These are phyloP conservation scores for Cataglyphis albicans DNA, from an alignment of 2,888 invertebrate species.

Conservation along the genomic window DNA sequence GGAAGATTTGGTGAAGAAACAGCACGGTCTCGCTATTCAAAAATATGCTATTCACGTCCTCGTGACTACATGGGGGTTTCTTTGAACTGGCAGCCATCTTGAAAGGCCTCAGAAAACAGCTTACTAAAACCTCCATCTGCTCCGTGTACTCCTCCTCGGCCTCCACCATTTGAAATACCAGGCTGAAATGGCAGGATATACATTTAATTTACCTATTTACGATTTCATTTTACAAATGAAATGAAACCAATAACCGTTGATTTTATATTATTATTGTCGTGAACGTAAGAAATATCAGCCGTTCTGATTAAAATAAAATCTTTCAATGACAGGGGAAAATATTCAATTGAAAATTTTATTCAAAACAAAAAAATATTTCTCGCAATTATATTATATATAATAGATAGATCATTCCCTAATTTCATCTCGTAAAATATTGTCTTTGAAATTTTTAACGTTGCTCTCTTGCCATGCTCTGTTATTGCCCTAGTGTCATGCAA, in stretches of 20 bases:
- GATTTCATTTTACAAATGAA: background rate
- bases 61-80: conserved; percentile 96
- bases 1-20: conserved; percentile 97
- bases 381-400: background rate
- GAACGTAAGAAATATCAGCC: conserved; percentile 11
- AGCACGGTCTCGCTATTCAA: conserved; percentile 96
- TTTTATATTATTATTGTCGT: conserved; percentile 12
- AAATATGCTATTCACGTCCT: conserved; percentile 97
- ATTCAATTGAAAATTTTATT: conserved; percentile 1
- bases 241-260: conserved; percentile 15
- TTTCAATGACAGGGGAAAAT: background rate
- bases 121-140: conserved; percentile 94
- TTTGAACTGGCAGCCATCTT: conserved; percentile 98
- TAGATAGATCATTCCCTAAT: background rate
- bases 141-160: conserved; percentile 97
- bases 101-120: conserved; percentile 95
- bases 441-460: background rate
- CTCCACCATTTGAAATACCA: conserved; percentile 96
- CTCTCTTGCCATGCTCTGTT: background rate
- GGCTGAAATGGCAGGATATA: conserved; percentile 85
- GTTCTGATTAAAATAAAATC: conserved; percentile 10
- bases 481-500: background rate
- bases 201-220: background rate
- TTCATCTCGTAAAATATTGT: conserved; percentile 1
- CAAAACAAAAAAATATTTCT: background rate